Evolutionary conservation across 1,140 invertebrate genomes (phyloP), one percentile per base, ranked within the genome.

Genomic region (Choristoneura fumiferana): DNA sequence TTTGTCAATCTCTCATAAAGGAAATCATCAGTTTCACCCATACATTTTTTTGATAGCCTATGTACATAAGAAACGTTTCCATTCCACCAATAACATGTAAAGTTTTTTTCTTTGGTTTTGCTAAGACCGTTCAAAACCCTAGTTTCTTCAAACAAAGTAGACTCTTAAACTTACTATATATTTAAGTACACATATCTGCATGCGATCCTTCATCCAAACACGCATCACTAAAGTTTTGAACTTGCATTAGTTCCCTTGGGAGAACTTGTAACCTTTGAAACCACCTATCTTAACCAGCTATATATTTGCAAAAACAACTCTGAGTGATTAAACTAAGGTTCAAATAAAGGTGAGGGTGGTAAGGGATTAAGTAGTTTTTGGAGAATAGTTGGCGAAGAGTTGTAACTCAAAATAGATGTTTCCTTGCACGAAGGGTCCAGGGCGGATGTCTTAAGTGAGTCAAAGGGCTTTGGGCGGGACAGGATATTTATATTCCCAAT

Each of bases 401-500:
- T 33, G 55, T 58, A 58, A 56, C 62, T 56, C 62, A 52, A 67
- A 68, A 65, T 65, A 57, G 59, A 65, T 63, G 62, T 68, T 65
- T 58, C 60, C 45, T 52, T 12, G 43, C 54, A 18, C 49, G 58
- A 57, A 60, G 57, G 64, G 59, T 57, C 63, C 53, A 38, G 12
- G 40, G 38, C 65, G 71, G 71, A 73, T 73, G 61, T 68, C 65
- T 73, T 70, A 68, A 73, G 71, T 73, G 71, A 57, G 49, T 36
- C 63, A 73, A 73, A 70, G 65, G 71, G 68, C 71, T 68, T 18
- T 45, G 62, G 58, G 61, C 57, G 64, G 38, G 29, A 14, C 68
- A 63, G 67, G 67, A 68, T 70, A 73, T 73, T 73, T 73, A 66
- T 70, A 73, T 66, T 68, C 65, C 60, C 57, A 60, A 70, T 68